Evolutionary conservation across 2,113 vertebrate species (phyloP).

Genomic region (Phoenicopterus ruber): DNA sequence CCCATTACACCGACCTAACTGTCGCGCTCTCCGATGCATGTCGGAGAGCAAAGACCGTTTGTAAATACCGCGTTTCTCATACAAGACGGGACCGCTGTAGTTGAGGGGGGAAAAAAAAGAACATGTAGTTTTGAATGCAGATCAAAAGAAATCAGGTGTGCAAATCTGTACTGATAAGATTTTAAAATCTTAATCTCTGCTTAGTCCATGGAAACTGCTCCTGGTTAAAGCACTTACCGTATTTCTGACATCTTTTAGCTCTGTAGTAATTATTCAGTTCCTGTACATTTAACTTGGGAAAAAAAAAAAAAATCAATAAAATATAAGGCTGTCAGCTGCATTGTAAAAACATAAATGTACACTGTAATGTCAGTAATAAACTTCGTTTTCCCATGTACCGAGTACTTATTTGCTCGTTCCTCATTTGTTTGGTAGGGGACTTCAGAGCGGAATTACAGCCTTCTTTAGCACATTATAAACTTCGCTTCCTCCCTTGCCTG

Average conservation of each 20-base stretch:
- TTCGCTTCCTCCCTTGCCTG: constrained; percentile 14
- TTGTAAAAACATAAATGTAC: constrained; percentile 47
- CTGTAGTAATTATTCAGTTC: constrained; percentile 54
- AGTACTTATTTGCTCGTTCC: not conserved
- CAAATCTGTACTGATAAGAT: not conserved
- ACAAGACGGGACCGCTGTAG: not conserved
- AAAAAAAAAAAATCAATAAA: constrained; percentile 30
- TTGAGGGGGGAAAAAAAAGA: too few species aligned
- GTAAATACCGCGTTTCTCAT: not conserved
- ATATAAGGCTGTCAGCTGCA: constrained; percentile 62
- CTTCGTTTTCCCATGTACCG: constrained; percentile 53
- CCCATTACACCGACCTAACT: rapidly evolving
- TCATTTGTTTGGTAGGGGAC: not conserved
- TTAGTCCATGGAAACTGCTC: constrained; percentile 28
- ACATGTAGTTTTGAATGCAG: not conserved
- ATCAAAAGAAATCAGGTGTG: constrained; percentile 11
- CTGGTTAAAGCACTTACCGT: constrained; percentile 18
- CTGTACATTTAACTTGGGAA: constrained; percentile 60
- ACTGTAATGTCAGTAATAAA: constrained; percentile 71
- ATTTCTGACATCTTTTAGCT: constrained; percentile 57
- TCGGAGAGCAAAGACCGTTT: not conserved
- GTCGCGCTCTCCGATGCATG: not conserved
- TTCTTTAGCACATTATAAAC: constrained; percentile 11
- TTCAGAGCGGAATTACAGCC: not conserved
- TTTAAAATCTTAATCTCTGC: not conserved